Conservation (phyloP, 2,888 invertebrate genomes). For the Oegoconia quadripuncta region DNA sequence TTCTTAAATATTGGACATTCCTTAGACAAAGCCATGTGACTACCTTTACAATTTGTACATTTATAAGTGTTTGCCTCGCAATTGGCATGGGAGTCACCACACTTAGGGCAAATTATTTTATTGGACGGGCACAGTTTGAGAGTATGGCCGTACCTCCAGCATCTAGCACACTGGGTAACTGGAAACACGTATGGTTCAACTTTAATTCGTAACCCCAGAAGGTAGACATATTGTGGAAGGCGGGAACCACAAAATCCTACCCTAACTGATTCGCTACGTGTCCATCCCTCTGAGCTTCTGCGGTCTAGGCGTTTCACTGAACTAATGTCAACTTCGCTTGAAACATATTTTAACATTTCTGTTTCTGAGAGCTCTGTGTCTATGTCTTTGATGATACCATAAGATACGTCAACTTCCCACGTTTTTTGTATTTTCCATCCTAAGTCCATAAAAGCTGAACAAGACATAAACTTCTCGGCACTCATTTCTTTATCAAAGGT, state of each 20-base stretch:
- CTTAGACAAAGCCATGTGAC: slow-evolving; percentile 12
- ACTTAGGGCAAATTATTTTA: slow-evolving; percentile 20
- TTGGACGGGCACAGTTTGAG: slow-evolving; percentile 13
- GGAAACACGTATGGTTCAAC: too few species aligned
- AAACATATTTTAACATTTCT: slow-evolving; percentile 15
- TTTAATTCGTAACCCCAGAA: slow-evolving; percentile 16
- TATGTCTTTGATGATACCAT: slow-evolving; percentile 23
- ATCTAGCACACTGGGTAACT: slow-evolving; percentile 22
- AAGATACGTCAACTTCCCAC: slow-evolving; percentile 18
- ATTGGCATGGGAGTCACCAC: slow-evolving; percentile 12
- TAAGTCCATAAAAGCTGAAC: too few species aligned
- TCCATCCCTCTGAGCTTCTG: slow-evolving; percentile 15
- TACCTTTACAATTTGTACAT: slow-evolving; percentile 16
- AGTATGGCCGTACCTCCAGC: slow-evolving; percentile 20
- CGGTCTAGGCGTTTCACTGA: slow-evolving; percentile 17
- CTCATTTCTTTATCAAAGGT: slow-evolving; percentile 7
- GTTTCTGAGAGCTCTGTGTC: slow-evolving; percentile 21
- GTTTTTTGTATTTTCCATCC: too few species aligned
- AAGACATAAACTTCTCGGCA: slow-evolving; percentile 5
- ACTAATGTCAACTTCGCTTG: slow-evolving; percentile 7
- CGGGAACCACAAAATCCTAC: slow-evolving; percentile 18
- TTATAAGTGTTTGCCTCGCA: slow-evolving; percentile 12
- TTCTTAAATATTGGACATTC: slow-evolving; percentile 14
- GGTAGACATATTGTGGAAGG: slow-evolving; percentile 15
- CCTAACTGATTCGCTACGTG: slow-evolving; percentile 18